These are phyloP conservation scores for Ctenicera cuprea DNA, from an alignment of 2,888 invertebrate species.

Conservation along the genomic window DNA sequence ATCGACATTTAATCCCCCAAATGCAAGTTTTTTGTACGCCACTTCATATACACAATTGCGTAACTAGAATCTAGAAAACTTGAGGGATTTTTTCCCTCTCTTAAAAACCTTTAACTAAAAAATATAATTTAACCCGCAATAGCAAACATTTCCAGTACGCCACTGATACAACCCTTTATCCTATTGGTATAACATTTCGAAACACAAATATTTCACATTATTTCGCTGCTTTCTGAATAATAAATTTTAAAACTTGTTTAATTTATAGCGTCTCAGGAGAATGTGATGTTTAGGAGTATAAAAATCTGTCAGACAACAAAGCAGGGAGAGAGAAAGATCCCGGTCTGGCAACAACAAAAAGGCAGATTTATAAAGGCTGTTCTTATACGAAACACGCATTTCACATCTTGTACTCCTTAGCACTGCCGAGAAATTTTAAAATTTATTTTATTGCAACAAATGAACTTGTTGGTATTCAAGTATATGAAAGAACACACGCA, in stretches of 20 bases:
- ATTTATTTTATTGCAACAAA: constrained; percentile 26
- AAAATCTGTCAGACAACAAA: constrained; percentile 39
- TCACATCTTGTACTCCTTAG: constrained; percentile 34
- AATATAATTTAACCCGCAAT: too few species aligned
- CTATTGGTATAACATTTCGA: not conserved
- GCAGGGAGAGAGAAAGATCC: constrained; percentile 7
- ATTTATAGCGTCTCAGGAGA: constrained; percentile 1
- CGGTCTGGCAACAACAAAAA: constrained; percentile 28
- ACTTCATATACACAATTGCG: too few species aligned
- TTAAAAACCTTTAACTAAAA: too few species aligned
- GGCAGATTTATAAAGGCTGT: constrained; percentile 36
- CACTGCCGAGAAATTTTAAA: constrained; percentile 5
- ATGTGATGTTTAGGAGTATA: constrained; percentile 23
- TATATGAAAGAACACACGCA: constrained; percentile 10
- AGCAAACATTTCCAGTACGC: too few species aligned
- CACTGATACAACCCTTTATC: too few species aligned
- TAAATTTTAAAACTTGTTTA: not conserved
- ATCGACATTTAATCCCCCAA: too few species aligned
- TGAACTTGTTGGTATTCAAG: constrained; percentile 29
- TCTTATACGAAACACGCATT: constrained; percentile 29
- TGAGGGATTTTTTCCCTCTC: too few species aligned
- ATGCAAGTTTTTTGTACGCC: too few species aligned
- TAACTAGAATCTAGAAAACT: too few species aligned
- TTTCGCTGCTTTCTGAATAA: constrained; percentile 1
- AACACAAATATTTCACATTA: not conserved